Base-by-base conservation (phyloP, 2,113 vertebrate species). In the Rostratula benghalensis region DNA sequence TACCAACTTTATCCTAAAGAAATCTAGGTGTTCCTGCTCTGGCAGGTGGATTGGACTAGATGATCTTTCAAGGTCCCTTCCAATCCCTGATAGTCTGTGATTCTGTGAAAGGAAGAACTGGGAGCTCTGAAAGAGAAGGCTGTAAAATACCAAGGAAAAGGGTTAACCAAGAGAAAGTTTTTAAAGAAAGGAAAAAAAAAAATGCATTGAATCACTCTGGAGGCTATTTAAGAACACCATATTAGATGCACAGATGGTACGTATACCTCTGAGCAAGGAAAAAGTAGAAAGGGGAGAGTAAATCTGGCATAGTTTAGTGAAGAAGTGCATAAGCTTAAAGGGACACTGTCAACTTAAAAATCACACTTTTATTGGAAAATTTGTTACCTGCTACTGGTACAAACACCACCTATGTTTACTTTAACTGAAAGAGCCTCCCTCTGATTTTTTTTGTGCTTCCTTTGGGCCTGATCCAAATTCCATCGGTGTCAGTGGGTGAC, bases 221-320 rank as follows among this genome's bases (percentile, higher is more conserved):
- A 96, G 96, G 89, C 97, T 93, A 97, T 96, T 94, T 95, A 96
- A 97, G 91, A 96, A 96, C 75, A 89, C 71, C 90, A 96, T 95
- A 90, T 97, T 94, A 95, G 89, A 97, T 82, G 97, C 70, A 96
- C 97, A 95, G 97, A 98, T 98, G 98, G 98, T 98, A 97, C 25
- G 57, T 96, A 98, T 98, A 98, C 97, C 92, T 97, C 93, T 97
- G 81, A 96, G 89, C 73, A 94, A 92, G 91, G 87, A 93, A 96
- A 96, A 98, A 98, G 96, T 96, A 97, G 96, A 96, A 95, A 96
- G 67, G 74, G 93, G 94, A 98, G 94, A 97, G 98, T 97, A 97
- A 98, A 98, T 98, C 98, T 98, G 98, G 97, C 95, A 95, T 96
- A 96, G 97, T 97, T 97, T 97, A 97, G 94, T 95, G 96, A 94